phyloP scores from a whole-genome alignment of 2,797 vertebrate genomes.

The Limosa lapponica region DNA sequence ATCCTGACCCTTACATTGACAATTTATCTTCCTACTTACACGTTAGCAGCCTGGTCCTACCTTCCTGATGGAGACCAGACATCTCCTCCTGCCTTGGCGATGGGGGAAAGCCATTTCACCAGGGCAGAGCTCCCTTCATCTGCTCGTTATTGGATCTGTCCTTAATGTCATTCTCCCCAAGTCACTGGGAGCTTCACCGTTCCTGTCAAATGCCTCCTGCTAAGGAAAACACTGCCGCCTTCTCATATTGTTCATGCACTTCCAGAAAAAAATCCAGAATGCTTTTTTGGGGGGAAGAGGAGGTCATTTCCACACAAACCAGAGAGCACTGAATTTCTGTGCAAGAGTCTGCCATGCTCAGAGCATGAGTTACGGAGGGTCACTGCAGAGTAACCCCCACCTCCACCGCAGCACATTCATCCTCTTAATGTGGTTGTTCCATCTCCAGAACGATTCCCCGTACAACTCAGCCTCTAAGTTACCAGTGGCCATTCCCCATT shows the following conservation, averaged over 20 bases:
- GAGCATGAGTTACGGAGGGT: too few relatives aligned
- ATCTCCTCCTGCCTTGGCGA: background rate
- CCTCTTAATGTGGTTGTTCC: fast-evolving
- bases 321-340: background rate
- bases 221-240: fast-evolving
- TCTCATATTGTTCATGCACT: fast-evolving
- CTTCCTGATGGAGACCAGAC: background rate
- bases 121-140: background rate
- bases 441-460: fast-evolving
- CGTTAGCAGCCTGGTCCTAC: background rate
- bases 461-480: fast-evolving
- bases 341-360: background rate
- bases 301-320: background rate
- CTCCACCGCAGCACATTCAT: background rate
- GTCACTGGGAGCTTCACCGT: background rate
- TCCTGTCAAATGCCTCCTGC: background rate
- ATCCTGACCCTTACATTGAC: background rate
- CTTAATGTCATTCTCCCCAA: background rate
- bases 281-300: background rate
- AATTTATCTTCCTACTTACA: background rate
- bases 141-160: background rate
- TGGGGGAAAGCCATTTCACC: background rate
- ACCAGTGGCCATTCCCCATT: background rate
- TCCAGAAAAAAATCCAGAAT: background rate
- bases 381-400: background rate